Conservation (phyloP, 2,797 vertebrate genomes). For the Calcarius lapponicus region DNA sequence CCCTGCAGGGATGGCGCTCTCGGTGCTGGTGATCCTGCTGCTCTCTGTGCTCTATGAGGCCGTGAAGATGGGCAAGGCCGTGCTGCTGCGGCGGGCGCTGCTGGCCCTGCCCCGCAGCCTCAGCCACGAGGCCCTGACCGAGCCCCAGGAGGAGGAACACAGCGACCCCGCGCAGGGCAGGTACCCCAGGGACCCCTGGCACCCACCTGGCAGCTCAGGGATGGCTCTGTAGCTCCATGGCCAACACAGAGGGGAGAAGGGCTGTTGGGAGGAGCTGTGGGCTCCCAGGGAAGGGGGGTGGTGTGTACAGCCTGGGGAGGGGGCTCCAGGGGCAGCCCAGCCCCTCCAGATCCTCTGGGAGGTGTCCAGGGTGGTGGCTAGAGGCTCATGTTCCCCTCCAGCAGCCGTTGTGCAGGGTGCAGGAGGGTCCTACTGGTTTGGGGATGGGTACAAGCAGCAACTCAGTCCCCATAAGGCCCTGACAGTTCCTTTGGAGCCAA, state of each 20-base stretch:
- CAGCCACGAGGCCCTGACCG: conserved; percentile 44
- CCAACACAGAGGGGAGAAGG: background rate
- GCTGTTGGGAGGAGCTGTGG: accelerated
- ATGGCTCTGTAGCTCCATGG: accelerated
- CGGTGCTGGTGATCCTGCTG: conserved; percentile 86
- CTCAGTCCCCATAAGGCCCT: background rate
- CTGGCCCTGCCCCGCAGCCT: background rate
- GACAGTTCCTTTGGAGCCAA: accelerated
- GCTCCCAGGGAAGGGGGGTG: background rate
- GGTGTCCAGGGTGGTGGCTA: background rate
- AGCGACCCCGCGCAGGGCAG: background rate
- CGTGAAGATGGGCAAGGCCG: conserved; percentile 86
- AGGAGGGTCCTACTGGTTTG: accelerated
- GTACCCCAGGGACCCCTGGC: background rate
- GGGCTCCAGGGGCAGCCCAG: background rate
- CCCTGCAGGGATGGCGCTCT: conserved; percentile 85
- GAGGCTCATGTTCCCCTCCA: accelerated
- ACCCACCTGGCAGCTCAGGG: background rate
- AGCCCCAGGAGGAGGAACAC: background rate
- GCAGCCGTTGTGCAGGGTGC: background rate
- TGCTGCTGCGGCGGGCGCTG: conserved; percentile 67
- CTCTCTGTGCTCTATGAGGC: conserved; percentile 87
- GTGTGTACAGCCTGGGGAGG: background rate
- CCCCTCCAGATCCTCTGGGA: background rate
- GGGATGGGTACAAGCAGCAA: background rate